Conservation (phyloP, 2,797 vertebrate species). For the Falco peregrinus region DNA sequence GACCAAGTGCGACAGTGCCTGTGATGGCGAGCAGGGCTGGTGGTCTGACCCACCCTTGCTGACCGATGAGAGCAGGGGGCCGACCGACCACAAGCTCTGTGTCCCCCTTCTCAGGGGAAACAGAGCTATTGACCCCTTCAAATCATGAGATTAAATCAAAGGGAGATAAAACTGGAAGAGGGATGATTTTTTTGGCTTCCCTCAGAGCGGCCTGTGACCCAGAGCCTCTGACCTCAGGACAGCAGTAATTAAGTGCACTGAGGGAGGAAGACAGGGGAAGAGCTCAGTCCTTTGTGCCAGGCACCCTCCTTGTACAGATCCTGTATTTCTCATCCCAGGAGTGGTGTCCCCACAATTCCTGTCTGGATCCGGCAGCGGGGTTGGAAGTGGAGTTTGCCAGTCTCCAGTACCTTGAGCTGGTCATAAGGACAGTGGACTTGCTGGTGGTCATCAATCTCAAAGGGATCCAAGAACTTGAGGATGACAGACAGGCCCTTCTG, state of each 20-base stretch:
- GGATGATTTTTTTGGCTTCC: background rate
- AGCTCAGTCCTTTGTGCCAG: background rate
- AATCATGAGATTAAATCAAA: background rate
- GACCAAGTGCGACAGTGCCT: background rate
- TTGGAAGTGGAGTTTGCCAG: background rate
- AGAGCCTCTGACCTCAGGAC: background rate
- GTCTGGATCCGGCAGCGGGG: background rate
- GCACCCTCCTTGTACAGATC: background rate
- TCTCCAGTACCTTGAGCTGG: conserved; percentile 75
- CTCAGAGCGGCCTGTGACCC: background rate
- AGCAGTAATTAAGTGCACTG: background rate
- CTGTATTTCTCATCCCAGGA: background rate
- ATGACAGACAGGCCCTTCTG: conserved; percentile 70
- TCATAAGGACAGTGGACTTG: conserved; percentile 81
- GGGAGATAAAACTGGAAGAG: background rate
- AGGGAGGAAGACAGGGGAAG: background rate
- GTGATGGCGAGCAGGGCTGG: background rate
- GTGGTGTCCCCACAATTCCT: background rate
- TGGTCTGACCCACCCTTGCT: background rate
- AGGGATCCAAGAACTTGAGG: conserved; percentile 75
- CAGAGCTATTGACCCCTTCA: background rate
- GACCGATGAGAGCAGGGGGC: background rate
- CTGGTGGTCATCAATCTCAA: conserved; percentile 82
- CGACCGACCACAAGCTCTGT: background rate
- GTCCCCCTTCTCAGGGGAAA: background rate